Conservation (phyloP, 2,113 vertebrate species). For the Dasyprocta punctata region DNA sequence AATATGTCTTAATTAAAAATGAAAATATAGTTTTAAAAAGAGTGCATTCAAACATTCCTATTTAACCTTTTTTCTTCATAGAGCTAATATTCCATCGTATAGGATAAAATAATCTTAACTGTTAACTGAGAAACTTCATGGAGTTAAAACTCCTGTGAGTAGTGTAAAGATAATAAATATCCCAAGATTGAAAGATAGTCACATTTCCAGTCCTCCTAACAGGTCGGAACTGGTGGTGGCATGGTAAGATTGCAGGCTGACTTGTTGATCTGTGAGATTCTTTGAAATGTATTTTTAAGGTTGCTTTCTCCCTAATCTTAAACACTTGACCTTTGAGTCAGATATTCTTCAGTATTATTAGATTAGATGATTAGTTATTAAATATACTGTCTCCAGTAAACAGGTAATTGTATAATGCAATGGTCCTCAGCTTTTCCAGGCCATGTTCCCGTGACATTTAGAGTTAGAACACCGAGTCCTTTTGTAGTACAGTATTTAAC, state of each 20-base stretch:
- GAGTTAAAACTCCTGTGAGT: slow-evolving; percentile 31
- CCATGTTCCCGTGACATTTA: slow-evolving; percentile 81
- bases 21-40: not conserved
- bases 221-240: slow-evolving; percentile 65
- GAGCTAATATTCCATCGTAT: not conserved
- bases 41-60: not conserved
- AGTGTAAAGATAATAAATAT: slow-evolving; percentile 57
- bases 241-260: slow-evolving; percentile 48
- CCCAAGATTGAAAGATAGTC: slow-evolving; percentile 74
- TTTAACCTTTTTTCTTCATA: not conserved
- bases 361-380: slow-evolving; percentile 86
- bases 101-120: slow-evolving; percentile 35
- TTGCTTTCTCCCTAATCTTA: slow-evolving; percentile 81
- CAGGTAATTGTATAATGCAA: slow-evolving; percentile 81
- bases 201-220: slow-evolving; percentile 72
- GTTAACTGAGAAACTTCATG: not conserved
- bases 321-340: slow-evolving; percentile 87
- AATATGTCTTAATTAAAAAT: not conserved
- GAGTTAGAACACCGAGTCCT: slow-evolving; percentile 42
- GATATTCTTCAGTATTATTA: slow-evolving; percentile 84
- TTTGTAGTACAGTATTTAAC: slow-evolving; percentile 71
- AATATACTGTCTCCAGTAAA: slow-evolving; percentile 86
- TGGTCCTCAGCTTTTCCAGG: slow-evolving; percentile 81
- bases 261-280: slow-evolving; percentile 79
- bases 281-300: slow-evolving; percentile 83